These are phyloP conservation scores for Styela clava DNA, from an alignment of 23 tunicate genomes.

Conservation along the genomic window DNA sequence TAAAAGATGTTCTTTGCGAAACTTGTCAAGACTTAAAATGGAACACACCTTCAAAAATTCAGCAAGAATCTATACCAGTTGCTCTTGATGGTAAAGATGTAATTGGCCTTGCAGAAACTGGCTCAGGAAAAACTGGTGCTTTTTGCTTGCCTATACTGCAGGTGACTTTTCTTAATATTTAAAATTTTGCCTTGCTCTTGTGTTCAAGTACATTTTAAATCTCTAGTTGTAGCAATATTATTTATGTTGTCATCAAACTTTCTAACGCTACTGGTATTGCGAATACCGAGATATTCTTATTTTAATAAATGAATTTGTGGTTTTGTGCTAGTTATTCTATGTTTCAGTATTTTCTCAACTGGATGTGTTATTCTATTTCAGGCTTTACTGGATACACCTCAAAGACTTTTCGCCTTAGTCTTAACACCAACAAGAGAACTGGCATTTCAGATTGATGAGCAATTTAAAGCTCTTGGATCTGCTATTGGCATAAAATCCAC, in stretches of 20 bases:
- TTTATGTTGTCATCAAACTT: too few species aligned
- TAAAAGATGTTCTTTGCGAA: conserved; percentile 74
- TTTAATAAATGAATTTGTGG: too few species aligned
- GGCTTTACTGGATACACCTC: conserved; percentile 72
- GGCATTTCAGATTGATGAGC: conserved; percentile 94
- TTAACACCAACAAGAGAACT: conserved; percentile 91
- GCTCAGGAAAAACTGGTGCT: conserved; percentile 99
- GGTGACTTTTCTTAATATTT: too few species aligned
- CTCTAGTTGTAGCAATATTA: too few species aligned
- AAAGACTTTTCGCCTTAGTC: conserved; percentile 70
- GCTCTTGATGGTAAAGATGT: conserved; percentile 95
- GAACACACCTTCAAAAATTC: conserved; percentile 91
- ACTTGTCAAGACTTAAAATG: conserved; percentile 60
- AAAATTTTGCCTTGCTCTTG: too few species aligned
- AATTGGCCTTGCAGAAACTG: conserved; percentile 94
- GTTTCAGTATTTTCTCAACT: too few species aligned
- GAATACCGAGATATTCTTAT: too few species aligned
- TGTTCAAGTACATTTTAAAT: too few species aligned
- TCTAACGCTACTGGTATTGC: too few species aligned
- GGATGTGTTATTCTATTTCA: neutral
- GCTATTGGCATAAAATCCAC: conserved; percentile 77
- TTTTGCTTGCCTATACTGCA: conserved; percentile 88
- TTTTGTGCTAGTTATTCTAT: too few species aligned
- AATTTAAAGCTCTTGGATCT: conserved; percentile 90
- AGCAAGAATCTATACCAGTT: conserved; percentile 93